These are phyloP conservation scores for Crocuta crocuta DNA, from an alignment of 2,113 vertebrate species.

Conservation along the genomic window DNA sequence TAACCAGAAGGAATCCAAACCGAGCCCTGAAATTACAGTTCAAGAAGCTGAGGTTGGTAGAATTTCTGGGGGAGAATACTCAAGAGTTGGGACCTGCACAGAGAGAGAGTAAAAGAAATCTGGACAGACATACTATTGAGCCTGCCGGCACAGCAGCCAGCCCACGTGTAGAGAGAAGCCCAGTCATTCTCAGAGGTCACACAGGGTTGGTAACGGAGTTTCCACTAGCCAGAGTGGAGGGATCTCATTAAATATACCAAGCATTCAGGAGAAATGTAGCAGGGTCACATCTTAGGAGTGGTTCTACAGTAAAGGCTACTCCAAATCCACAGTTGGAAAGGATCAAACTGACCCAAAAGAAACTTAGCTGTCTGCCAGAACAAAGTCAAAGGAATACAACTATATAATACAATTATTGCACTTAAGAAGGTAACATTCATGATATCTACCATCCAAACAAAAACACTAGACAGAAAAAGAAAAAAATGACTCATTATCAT, in stretches of 20 bases:
- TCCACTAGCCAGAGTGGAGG: not conserved
- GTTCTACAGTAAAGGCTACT: not conserved
- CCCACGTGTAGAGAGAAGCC: not conserved
- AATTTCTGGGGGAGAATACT: not conserved
- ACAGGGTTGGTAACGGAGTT: not conserved
- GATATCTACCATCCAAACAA: not conserved
- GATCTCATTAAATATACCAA: not conserved
- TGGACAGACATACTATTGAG: not conserved
- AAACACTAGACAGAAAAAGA: not conserved
- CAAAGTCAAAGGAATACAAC: not conserved
- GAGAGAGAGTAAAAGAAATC: not conserved
- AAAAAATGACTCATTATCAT: not conserved
- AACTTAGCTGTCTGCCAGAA: constrained; percentile 5
- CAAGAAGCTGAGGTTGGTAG: not conserved
- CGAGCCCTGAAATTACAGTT: not conserved
- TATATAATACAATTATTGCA: not conserved
- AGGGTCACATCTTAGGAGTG: not conserved
- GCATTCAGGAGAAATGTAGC: not conserved
- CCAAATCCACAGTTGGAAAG: not conserved
- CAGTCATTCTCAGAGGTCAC: not conserved
- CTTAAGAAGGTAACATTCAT: not conserved
- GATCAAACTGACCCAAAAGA: not conserved
- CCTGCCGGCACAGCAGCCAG: not conserved
- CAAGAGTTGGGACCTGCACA: not conserved
- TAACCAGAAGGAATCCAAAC: not conserved